phyloP scores from a whole-genome alignment of 2,113 vertebrate genomes.

The Silurus meridionalis region DNA sequence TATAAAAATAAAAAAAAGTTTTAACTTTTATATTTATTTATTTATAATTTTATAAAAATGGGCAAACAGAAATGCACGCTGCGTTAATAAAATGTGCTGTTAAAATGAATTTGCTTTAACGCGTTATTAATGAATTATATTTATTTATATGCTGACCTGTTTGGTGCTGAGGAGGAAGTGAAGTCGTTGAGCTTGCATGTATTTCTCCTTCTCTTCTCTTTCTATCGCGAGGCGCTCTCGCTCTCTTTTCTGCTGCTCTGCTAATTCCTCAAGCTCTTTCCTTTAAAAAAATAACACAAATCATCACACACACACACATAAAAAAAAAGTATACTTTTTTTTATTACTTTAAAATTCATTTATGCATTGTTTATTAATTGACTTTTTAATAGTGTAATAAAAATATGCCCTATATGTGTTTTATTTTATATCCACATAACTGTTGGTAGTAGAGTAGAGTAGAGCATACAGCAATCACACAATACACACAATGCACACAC shows the following conservation, averaged over 20 bases:
- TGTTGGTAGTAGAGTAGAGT: background rate
- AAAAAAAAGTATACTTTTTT: too few relatives aligned
- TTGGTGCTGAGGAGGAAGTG: slow-evolving; percentile 94
- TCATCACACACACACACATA: background rate
- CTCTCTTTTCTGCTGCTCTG: slow-evolving; percentile 76
- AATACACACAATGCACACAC: slow-evolving; percentile 30
- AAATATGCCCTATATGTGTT: background rate
- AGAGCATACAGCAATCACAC: slow-evolving; percentile 61
- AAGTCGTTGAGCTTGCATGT: slow-evolving; percentile 78
- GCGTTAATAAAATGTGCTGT: too few relatives aligned
- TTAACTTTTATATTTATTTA: too few relatives aligned
- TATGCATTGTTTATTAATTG: background rate
- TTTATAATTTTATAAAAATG: too few relatives aligned
- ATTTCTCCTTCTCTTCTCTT: slow-evolving; percentile 74
- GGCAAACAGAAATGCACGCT: too few relatives aligned
- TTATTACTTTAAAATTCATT: background rate
- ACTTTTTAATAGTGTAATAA: background rate
- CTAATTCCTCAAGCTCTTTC: slow-evolving; percentile 77
- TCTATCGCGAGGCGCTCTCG: slow-evolving; percentile 70
- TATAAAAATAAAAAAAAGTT: too few relatives aligned
- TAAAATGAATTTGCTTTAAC: too few relatives aligned
- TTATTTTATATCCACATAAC: background rate
- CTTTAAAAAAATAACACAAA: slow-evolving; percentile 64
- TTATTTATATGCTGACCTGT: slow-evolving; percentile 75
- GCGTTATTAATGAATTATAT: too few relatives aligned